Conservation (phyloP, 2,797 vertebrate genomes). For the Vultur gryphus region DNA sequence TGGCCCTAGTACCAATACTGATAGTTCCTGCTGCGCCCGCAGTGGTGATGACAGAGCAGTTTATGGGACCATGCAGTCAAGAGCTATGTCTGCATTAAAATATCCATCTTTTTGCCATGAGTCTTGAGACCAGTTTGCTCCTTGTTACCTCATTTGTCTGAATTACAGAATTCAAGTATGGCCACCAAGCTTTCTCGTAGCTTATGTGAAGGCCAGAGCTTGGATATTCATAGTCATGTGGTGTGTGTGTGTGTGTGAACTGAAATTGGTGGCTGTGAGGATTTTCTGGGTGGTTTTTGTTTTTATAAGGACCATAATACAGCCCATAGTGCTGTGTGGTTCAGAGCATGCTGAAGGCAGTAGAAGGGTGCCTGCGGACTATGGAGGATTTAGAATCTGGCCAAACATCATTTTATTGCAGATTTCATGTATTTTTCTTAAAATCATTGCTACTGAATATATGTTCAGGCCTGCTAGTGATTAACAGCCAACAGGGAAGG, state of each 20-base stretch:
- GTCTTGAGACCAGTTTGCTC: neutral
- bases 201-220: neutral
- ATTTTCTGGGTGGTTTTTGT: neutral
- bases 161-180: neutral
- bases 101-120: neutral
- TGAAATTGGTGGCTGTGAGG: neutral
- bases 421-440: neutral
- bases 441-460: neutral
- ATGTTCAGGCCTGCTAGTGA: neutral
- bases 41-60: neutral
- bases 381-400: neutral
- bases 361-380: neutral
- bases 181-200: neutral
- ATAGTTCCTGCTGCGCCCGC: neutral
- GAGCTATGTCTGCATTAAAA: neutral
- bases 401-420: neutral
- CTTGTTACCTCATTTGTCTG: neutral
- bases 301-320: neutral
- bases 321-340: accelerated
- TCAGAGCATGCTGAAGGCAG: neutral
- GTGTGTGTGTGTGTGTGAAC: neutral
- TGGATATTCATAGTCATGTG: accelerated
- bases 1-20: neutral
- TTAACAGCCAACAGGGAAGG: neutral
- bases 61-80: neutral